phyloP scores from a whole-genome alignment of 2,888 invertebrate species.

The Pseudococcus jackbeardsleyi region DNA sequence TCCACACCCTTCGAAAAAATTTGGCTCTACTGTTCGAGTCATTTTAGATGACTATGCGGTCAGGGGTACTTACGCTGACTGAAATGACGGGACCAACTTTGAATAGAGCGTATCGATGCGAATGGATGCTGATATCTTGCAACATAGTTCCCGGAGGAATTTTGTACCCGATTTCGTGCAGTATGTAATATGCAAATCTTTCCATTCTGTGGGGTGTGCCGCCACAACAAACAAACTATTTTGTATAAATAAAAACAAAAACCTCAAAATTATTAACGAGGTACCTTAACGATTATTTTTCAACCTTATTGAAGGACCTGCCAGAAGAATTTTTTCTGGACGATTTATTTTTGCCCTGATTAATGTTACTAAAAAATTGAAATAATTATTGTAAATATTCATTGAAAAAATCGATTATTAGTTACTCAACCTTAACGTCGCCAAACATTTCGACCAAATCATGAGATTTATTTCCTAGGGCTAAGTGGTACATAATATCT shows the following conservation, averaged over 20 bases:
- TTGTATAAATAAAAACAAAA: constrained; percentile 69
- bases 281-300: constrained; percentile 36
- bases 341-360: too few relatives aligned
- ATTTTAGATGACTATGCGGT: too few relatives aligned
- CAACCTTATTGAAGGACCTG: not conserved
- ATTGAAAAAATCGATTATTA: not conserved
- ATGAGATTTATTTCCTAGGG: constrained; percentile 86
- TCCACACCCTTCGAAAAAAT: too few relatives aligned
- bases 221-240: constrained; percentile 93
- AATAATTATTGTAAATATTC: too few relatives aligned
- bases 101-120: constrained; percentile 95
- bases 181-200: constrained; percentile 90
- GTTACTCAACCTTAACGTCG: constrained; percentile 85
- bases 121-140: constrained; percentile 90
- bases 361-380: too few relatives aligned
- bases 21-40: too few relatives aligned
- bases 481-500: constrained; percentile 93
- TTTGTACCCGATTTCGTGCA: constrained; percentile 90
- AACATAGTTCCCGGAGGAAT: constrained; percentile 89
- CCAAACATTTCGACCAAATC: constrained; percentile 95
- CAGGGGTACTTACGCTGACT: constrained; percentile 86
- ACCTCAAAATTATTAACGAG: not conserved
- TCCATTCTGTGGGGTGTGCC: constrained; percentile 96
- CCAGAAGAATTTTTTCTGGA: too few relatives aligned
- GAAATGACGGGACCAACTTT: constrained; percentile 92